These are phyloP conservation scores for Clostera curtula DNA, from an alignment of 2,888 invertebrate genomes.

Conservation along the genomic window DNA sequence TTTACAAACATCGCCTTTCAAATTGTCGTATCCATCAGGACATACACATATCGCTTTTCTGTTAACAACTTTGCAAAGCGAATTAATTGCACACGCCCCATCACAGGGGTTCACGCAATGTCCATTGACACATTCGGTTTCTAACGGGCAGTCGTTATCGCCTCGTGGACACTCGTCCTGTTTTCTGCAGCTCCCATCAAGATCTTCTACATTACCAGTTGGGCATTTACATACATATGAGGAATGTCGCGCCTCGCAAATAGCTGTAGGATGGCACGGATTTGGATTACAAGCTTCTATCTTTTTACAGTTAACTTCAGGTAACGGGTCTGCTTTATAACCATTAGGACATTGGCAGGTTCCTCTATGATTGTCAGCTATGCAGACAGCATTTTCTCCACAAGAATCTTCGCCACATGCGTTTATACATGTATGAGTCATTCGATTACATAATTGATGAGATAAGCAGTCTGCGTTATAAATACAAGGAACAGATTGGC, in stretches of 20 bases:
- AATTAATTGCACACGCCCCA: conserved; percentile 86
- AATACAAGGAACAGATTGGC: conserved; percentile 87
- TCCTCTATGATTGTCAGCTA: conserved; percentile 87
- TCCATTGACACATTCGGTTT: conserved; percentile 81
- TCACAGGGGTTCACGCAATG: conserved; percentile 89
- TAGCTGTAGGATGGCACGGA: conserved; percentile 87
- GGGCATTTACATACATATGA: conserved; percentile 89
- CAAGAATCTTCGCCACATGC: conserved; percentile 89
- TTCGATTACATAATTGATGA: conserved; percentile 86
- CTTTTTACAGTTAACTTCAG: conserved; percentile 87
- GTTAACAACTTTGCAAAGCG: conserved; percentile 85
- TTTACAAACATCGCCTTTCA: conserved; percentile 79
- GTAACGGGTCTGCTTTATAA: conserved; percentile 84
- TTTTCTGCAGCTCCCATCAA: conserved; percentile 82
- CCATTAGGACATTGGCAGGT: conserved; percentile 92
- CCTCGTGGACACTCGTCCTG: conserved; percentile 84
- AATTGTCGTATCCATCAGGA: conserved; percentile 83
- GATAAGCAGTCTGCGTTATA: conserved; percentile 89
- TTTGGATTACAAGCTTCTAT: conserved; percentile 83
- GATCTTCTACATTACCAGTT: conserved; percentile 84
- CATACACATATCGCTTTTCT: conserved; percentile 87
- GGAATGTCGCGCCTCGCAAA: conserved; percentile 81
- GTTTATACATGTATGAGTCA: conserved; percentile 87
- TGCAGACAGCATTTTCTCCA: conserved; percentile 90
- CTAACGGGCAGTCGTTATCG: conserved; percentile 83